Percentiles rank a stretch among this genome's conserved stretches.
Conservation (phyloP, 92 coral and sea anemone species). For the Zoanthus sansibaricus region DNA sequence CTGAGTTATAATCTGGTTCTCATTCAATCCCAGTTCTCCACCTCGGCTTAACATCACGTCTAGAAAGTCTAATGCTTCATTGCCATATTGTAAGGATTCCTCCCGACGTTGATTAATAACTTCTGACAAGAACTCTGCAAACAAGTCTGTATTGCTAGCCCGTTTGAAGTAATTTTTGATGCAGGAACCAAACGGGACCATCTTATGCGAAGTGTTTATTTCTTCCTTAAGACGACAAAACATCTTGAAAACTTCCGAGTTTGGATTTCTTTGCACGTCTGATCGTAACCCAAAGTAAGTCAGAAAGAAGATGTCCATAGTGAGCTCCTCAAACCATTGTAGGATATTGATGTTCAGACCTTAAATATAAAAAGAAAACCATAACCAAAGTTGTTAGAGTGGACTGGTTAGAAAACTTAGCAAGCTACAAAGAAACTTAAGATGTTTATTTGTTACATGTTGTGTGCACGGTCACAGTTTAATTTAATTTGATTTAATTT, state of each 20-base stretch:
- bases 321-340: constrained; percentile 76
- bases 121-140: constrained; percentile 13
- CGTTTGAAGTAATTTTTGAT: background rate
- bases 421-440: too few relatives aligned
- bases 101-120: constrained; percentile 24
- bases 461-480: too few relatives aligned
- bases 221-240: background rate
- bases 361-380: constrained; percentile 7
- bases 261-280: constrained; percentile 69
- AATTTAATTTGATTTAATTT: too few relatives aligned
- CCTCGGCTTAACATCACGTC: constrained; percentile 3
- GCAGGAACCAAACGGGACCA: constrained; percentile 17
- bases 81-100: background rate
- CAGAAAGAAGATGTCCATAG: constrained; percentile 71
- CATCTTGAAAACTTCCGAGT: constrained; percentile 58
- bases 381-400: too few relatives aligned
- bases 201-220: background rate
- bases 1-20: constrained; percentile 31
- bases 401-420: too few relatives aligned
- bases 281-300: constrained; percentile 74
- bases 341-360: constrained; percentile 69
- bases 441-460: too few relatives aligned
- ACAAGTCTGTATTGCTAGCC: background rate
- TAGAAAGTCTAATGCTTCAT: constrained; percentile 22
- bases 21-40: constrained; percentile 16